Evolutionary conservation across 2,113 vertebrate genomes (phyloP).

Genomic region (Apaloderma vittatum): DNA sequence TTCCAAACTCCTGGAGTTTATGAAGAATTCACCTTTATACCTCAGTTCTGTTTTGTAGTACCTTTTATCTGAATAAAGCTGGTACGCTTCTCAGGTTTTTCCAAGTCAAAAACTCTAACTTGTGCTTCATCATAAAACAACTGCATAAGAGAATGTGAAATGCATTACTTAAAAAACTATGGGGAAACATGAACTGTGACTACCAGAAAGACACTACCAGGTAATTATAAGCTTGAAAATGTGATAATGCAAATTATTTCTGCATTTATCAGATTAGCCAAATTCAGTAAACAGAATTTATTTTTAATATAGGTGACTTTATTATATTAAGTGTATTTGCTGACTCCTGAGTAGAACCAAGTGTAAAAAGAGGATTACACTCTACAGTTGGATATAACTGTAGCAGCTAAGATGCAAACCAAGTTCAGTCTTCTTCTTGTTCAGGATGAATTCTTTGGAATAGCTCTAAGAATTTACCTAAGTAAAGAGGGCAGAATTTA

Average conservation of each 20-base stretch:
- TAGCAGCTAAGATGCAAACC: background rate
- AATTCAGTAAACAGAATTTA: background rate
- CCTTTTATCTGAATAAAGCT: background rate
- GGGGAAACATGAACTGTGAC: background rate
- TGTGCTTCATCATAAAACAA: background rate
- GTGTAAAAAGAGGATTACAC: background rate
- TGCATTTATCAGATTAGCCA: background rate
- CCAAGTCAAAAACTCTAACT: background rate
- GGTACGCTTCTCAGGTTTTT: conserved; percentile 19
- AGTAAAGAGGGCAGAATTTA: background rate
- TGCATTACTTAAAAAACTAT: background rate
- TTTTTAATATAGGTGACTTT: background rate
- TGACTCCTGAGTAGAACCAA: background rate
- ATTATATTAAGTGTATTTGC: background rate
- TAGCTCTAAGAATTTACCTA: background rate
- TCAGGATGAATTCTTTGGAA: background rate
- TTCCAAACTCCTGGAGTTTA: background rate
- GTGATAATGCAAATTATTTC: background rate
- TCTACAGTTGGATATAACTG: background rate
- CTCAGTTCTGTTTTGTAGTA: background rate
- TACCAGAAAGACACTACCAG: background rate
- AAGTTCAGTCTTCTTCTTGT: background rate
- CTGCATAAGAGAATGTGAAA: background rate
- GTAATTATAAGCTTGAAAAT: background rate
- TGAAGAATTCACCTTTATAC: background rate